Evolutionary conservation across 92 coral and sea anemone genomes (phyloP), one percentile per base, ranked within the genome.

Genomic region (Zoanthus solanderi): DNA sequence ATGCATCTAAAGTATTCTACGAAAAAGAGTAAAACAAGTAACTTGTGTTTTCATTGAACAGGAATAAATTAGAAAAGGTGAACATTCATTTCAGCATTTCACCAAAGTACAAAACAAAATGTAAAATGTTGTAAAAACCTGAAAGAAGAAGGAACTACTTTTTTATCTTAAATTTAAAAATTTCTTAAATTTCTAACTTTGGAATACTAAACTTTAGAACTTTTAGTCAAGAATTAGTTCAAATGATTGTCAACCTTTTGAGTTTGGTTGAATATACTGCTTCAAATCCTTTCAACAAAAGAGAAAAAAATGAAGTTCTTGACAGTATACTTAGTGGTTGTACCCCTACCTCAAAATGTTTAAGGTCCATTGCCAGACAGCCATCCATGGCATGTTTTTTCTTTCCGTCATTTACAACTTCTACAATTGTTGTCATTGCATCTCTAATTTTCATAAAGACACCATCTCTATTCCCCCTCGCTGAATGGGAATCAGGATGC

Each of bases 401-500:
- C 76, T 86, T 84, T 15, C 90, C 94, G 75, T 93, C 98, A 84
- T 97, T 94, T 65, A 95, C 98, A 10, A 97, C 98, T n/a, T 86
- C 84, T 29, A 91, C 81, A 8, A 97, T 97, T 12, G 97, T 97
- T 69, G 88, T 87, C 98, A 97, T 95, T 18, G 99, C 99, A 78
- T 94, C 92, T 50, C 98, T 90, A 96, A 97, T 97, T 83, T 95
- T 94, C 60, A 78, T 85, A 75, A 97, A 97, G 18, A 97, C 99
- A n/a, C 99, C 99, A 71, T 94, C 95, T 76, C 99, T 89, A 84
- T 97, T 97, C 23, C 95, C 92, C 75, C 93, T 97, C 0, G 99
- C 99, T 14, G 98, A 96, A 83, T 93, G 89, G 1, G 99, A 97
- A 76, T 96, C 99, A 0, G 99, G 99, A 86, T 97, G 99, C 69